These are phyloP conservation scores for Mythimna vitellina DNA, from an alignment of 2,888 invertebrate genomes.

Conservation along the genomic window DNA sequence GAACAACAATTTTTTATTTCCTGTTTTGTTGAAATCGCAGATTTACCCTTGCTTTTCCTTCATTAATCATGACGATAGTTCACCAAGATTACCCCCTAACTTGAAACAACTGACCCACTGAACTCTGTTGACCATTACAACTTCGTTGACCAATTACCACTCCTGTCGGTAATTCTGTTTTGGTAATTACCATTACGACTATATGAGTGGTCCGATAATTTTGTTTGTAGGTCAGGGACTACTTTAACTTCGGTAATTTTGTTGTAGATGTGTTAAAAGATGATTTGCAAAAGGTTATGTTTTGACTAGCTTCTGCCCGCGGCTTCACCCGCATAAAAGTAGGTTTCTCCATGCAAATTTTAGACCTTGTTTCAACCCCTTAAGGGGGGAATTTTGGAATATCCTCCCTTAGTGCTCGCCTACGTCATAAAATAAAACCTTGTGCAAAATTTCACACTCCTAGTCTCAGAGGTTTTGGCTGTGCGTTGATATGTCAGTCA, in stretches of 20 bases:
- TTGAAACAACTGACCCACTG: conserved; percentile 43
- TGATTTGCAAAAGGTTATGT: conserved; percentile 3
- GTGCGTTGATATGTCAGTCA: too few relatives aligned
- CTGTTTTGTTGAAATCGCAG: not conserved
- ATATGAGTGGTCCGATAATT: conserved; percentile 49
- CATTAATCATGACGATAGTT: conserved; percentile 34
- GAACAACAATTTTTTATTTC: not conserved
- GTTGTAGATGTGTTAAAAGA: not conserved
- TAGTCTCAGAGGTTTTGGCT: too few relatives aligned
- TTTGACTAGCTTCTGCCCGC: too few relatives aligned
- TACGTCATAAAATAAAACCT: too few relatives aligned
- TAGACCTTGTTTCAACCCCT: too few relatives aligned
- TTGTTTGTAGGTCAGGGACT: conserved; percentile 51
- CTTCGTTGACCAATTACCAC: conserved; percentile 16
- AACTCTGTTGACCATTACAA: conserved; percentile 24
- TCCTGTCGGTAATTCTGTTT: conserved; percentile 17
- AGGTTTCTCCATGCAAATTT: too few relatives aligned
- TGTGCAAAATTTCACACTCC: too few relatives aligned
- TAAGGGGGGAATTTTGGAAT: too few relatives aligned
- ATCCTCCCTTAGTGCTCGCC: too few relatives aligned
- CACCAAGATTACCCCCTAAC: conserved; percentile 26
- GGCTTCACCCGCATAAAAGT: too few relatives aligned
- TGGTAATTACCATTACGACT: conserved; percentile 52
- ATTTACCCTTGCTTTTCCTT: not conserved
- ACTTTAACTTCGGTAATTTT: conserved; percentile 6